Base-by-base conservation (phyloP, 2,113 vertebrate genomes). In the Symphodus melops region DNA sequence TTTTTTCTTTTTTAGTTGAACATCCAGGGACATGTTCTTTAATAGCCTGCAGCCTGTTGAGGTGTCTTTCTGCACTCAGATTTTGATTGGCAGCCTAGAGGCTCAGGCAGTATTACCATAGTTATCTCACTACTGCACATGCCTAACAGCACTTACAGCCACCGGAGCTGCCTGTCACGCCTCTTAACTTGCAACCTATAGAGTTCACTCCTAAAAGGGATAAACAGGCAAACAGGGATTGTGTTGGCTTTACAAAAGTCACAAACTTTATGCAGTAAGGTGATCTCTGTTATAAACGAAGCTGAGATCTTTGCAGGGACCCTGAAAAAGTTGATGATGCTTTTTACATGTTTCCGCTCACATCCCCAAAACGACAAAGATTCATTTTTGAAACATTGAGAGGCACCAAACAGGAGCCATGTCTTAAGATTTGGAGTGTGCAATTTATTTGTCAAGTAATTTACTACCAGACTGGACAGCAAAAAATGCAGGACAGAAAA, bases 31-130 rank as follows among this genome's bases (percentile, higher is more conserved):
- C 77, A 85, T 77, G 76, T 69, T 80, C 61, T 83, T 82, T 86
- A 86, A 86, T 78, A 83, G 77, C 72, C 86, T 41, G 77, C 81
- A 83, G 81, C 54, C 63, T 64, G 69, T 81, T 82, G 72, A 74
- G 75, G 79, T 89, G 84, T 81, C 81, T 91, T 80, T 87, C 81
- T 55, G 23, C 75, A 69, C 82, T 85, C 71, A 72, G 79, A 73
- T 74, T 88, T 85, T 92, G 88, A 89, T 87, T 92, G 91, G 84
- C 88, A 92, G 84, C 84, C 85, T 70, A 44, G 59, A 68, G 84
- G 78, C 85, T 89, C 65, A 68, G 73, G 56, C 76, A 61, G 67
- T 68, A 83, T 91, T 91, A 85, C 83, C 86, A 82, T 82, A 86
- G 85, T 88, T 89, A 92, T 91, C 86, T 91, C 84, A 82, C 62